A percentile compares a stretch with the other conserved stretches of the same genome.
phyloP scores from a whole-genome alignment of 2,113 vertebrate species.

The Microtus oregoni region DNA sequence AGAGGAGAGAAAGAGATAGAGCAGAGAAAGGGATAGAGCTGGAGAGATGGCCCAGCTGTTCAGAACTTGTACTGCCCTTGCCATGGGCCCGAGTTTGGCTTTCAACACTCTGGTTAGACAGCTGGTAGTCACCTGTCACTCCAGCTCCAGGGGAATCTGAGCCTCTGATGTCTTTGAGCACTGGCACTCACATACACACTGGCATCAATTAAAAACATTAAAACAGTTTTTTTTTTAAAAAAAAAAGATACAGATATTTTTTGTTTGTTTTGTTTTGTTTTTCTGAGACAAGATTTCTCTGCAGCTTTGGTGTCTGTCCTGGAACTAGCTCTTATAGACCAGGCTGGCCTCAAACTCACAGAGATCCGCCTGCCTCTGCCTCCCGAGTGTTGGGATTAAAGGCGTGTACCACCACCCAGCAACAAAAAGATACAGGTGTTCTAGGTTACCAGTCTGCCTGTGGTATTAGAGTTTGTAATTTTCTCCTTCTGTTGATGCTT shows the following conservation, averaged over 20 bases:
- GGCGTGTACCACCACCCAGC: fast-evolving
- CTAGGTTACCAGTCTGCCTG: not conserved
- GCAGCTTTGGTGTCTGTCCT: too few relatives aligned
- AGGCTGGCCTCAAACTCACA: too few relatives aligned
- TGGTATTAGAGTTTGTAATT: not conserved
- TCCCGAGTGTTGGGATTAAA: too few relatives aligned
- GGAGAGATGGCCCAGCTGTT: not conserved
- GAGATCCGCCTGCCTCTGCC: too few relatives aligned
- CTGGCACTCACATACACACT: not conserved
- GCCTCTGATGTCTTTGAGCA: too few relatives aligned
- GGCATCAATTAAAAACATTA: not conserved
- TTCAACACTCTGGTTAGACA: not conserved
- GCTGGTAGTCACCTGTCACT: not conserved
- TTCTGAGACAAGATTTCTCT: too few relatives aligned
- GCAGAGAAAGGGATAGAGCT: not conserved
- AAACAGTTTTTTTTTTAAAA: not conserved
- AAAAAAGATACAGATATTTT: not conserved
- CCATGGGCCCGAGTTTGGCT: not conserved
- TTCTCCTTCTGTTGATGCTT: not conserved
- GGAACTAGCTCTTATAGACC: too few relatives aligned
- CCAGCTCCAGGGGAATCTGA: not conserved
- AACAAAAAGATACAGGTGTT: not conserved
- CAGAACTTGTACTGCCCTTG: not conserved
- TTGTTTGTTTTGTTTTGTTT: too few relatives aligned
- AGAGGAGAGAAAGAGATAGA: not conserved